Evolutionary conservation across 1,140 invertebrate genomes (phyloP).

Genomic region (Leptopilina boulardi): DNA sequence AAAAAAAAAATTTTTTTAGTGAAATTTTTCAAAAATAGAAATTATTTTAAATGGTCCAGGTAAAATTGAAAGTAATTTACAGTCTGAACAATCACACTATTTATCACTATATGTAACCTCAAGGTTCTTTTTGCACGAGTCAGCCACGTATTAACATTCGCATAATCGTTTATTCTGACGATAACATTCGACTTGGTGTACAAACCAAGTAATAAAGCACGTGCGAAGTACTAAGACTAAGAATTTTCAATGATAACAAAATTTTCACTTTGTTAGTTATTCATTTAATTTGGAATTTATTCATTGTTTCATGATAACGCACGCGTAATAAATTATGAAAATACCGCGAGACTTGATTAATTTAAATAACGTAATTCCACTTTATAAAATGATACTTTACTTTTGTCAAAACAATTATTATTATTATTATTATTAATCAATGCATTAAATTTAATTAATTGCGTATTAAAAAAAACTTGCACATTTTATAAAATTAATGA

Average conservation of each 20-base stretch:
- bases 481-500: too few relatives aligned
- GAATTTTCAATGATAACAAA: background rate
- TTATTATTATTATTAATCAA: background rate
- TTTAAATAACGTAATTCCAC: too few relatives aligned
- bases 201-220: background rate
- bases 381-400: too few relatives aligned
- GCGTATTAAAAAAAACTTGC: too few relatives aligned
- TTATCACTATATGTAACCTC: slow-evolving; percentile 40
- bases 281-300: background rate
- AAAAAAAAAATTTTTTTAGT: background rate
- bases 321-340: background rate
- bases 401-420: background rate
- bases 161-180: slow-evolving; percentile 40
- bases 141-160: slow-evolving; percentile 45
- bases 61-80: background rate
- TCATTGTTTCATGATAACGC: background rate
- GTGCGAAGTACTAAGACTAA: background rate
- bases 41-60: background rate
- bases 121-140: slow-evolving; percentile 43
- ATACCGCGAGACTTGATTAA: too few relatives aligned
- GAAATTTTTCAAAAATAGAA: background rate
- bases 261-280: background rate
- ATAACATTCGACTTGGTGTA: slow-evolving; percentile 38
- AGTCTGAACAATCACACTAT: background rate
- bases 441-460: too few relatives aligned